phyloP scores from a whole-genome alignment of 2,113 vertebrate genomes.

The Chaetodon trifascialis region DNA sequence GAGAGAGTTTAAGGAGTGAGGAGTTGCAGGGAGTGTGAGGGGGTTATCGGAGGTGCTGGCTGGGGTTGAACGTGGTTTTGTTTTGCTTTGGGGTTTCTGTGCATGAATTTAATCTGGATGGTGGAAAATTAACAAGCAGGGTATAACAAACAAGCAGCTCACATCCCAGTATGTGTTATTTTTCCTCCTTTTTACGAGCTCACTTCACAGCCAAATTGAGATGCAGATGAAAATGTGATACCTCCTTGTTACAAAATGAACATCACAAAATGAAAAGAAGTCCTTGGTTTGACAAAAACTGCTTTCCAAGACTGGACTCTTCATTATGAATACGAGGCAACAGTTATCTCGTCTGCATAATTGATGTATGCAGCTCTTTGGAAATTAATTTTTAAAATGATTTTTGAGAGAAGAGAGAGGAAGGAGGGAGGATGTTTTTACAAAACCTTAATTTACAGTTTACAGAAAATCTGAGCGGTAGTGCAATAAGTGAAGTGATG shows the following conservation, averaged over 20 bases:
- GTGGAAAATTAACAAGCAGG: neutral
- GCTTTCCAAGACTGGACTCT: neutral
- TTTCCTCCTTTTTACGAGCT: neutral
- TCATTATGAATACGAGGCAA: neutral
- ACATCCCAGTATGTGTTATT: neutral
- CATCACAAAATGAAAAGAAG: neutral
- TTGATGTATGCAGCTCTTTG: neutral
- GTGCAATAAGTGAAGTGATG: constrained; percentile 12
- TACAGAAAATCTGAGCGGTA: neutral
- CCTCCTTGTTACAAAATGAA: neutral
- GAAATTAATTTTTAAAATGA: neutral
- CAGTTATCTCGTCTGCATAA: neutral
- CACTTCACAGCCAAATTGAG: neutral
- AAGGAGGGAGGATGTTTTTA: neutral
- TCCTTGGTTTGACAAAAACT: neutral
- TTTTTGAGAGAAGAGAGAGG: neutral
- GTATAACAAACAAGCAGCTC: neutral
- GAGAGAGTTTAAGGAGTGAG: constrained; percentile 14
- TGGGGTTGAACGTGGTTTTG: neutral
- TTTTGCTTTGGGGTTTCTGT: neutral
- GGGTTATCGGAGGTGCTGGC: constrained; percentile 22
- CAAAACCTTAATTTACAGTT: neutral
- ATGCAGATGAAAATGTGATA: neutral
- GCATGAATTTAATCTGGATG: neutral
- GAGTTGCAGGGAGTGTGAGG: constrained; percentile 26